Evolutionary conservation across 2,113 vertebrate genomes (phyloP), one percentile per base, ranked within the genome.

Genomic region (Calidris pygmaea): DNA sequence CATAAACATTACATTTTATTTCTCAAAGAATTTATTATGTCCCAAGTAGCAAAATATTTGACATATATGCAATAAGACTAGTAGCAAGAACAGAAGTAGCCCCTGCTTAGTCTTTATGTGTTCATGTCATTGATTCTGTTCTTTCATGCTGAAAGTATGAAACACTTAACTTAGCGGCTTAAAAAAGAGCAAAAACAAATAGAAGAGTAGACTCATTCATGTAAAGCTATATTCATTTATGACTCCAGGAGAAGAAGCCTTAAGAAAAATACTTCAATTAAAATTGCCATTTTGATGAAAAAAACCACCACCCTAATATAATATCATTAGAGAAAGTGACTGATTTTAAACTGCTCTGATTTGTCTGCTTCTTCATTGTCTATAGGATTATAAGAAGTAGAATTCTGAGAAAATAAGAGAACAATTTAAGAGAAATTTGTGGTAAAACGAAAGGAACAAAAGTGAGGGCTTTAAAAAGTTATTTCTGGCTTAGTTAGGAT

Each of bases 71-170:
- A 74, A 6, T 34, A 53, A 81, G 14, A 66, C 43, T 39, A 58
- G 12, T 53, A 41, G 32, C 8, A 43, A 48, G 7, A 59, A 62
- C 26, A 43, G n/a, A 74, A 59, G 17, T 13, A 63, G 4, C 19
- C 19, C 0, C 0, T 62, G 18, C 4, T 60, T 77, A 5, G 43
- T 70, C 14, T 19, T 75, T 41, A 16, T 8, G 0, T 35, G 30
- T 55, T 91, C 41, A 34, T 45, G 41, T 48, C 6, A 14, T 9
- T 43, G 16, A 41, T 18, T 67, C 32, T 39, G 1, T 82, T 72
- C 14, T 63, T 92, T 87, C 34, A 26, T 27, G 9, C 9, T 73
- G 20, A 70, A 81, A 58, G 13, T 10, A 56, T 20, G 10, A 45
- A 71, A 81, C 2, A 8, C 24, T 76, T 84, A 68, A 80, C 3